Evolutionary conservation across 2,797 vertebrate species (phyloP), one percentile per base, ranked within the genome.

Genomic region (Dicrostonyx torquatus): DNA sequence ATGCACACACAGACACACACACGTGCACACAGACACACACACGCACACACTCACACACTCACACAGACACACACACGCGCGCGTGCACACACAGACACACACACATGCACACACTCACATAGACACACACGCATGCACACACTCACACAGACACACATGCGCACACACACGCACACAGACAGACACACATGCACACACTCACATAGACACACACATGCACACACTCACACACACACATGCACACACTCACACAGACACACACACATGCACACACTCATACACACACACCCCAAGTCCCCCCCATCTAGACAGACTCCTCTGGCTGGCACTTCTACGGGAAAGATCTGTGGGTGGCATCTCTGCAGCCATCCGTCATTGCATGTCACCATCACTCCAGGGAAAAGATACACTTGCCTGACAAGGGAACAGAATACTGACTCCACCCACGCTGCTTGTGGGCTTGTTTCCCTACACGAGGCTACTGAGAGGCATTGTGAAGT

Each of bases 371-470:
- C 14, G 20, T 37, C 50, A 7, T 1, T 8, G n/a, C 18, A 37
- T 31, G 91, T 73, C 12, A 6, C 62, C 0, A 0, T 29, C 1
- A 43, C 83, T 92, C 62, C 26, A 50, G 77, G 58, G 89, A n/a
- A 62, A 4, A n/a, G 31, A 72, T 15, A 20, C 0, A 0, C 26
- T 18, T 37, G 1, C 12, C 0, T 40, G 93, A 87, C 0, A 0
- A n/a, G 83, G 75, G 79, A 68, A 50, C 0, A 5, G 45, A 77
- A 66, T n/a, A 12, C 37, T 7, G 37, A 58, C 37, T 72, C 66
- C 64, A 2, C 70, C 50, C 24, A 18, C 2, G 18, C 86, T 75
- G 55, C 92, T 75, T 24, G 48, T 58, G 60, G 43, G 72, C 75
- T 62, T 62, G 37, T 78, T 95, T 66, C 83, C 84, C 68, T 83